Conservation (phyloP, 92 coral and sea anemone species). For the Actinernus sp. region DNA sequence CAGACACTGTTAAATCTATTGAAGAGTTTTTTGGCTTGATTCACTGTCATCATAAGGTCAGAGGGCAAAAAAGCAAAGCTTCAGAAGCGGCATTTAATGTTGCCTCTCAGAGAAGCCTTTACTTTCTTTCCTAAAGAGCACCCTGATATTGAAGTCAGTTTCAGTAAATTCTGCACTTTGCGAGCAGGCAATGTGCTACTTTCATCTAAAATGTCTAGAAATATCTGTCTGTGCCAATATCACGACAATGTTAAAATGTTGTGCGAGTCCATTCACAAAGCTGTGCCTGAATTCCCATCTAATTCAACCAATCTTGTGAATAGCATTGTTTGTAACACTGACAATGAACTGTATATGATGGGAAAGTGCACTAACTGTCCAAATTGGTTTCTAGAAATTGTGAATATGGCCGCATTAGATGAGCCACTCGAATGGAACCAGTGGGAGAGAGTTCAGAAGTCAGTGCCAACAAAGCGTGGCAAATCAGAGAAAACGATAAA, state of each 20-base stretch:
- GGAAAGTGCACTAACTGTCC: conserved; percentile 35
- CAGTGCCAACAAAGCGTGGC: background rate
- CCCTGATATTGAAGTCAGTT: background rate
- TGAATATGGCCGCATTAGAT: conserved; percentile 10
- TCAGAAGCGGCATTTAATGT: background rate
- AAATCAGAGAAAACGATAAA: conserved; percentile 14
- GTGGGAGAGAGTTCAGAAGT: conserved; percentile 24
- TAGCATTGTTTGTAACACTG: conserved; percentile 27
- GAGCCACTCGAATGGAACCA: conserved; percentile 40
- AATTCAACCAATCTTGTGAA: conserved; percentile 24
- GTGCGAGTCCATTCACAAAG: conserved; percentile 52
- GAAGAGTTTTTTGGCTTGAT: background rate
- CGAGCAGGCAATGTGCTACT: no score
- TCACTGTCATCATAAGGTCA: conserved; percentile 34
- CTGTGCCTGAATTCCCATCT: conserved; percentile 28
- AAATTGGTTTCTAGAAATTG: background rate
- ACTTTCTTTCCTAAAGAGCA: background rate
- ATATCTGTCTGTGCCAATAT: conserved; percentile 54
- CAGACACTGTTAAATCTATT: background rate
- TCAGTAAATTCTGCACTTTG: background rate
- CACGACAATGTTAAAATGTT: conserved; percentile 40
- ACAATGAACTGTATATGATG: conserved; percentile 12
- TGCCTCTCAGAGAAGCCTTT: background rate
- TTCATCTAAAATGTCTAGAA: background rate
- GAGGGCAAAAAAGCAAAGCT: conserved; percentile 18